Evolutionary conservation across 1,140 invertebrate species (phyloP), one percentile per base, ranked within the genome.

Genomic region (Bombus pascuorum): DNA sequence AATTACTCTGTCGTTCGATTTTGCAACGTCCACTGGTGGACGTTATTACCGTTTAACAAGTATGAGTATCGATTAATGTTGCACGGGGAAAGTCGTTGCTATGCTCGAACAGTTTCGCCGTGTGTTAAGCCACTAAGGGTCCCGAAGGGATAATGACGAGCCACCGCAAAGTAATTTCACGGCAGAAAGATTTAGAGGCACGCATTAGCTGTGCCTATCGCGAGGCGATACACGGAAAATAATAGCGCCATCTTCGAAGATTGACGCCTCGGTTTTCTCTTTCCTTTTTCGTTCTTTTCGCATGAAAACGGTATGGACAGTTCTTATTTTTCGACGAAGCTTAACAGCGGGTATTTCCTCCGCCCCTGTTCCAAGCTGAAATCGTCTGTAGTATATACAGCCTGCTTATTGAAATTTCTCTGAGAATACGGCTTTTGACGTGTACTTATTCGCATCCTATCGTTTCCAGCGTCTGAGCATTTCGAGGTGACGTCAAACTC

Each of bases 81-180:
- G 65, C 76, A 22, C 15, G 3, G 13, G 32, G 37, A 25, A n/a
- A 62, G 34, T 37, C 65, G 39, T 39, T 34, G 34, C 34, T 10
- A 28, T n/a, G 28, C 39, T 37, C 65, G 32, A 34, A 9, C 65
- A n/a, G 65, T 47, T 68, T 68, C 32, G 13, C 42, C 42, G 65
- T 70, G 65, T n/a, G 32, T 25, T 9, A 47, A 68, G 59, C 53
- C 28, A 44, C 10, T 53, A 44, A 88, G 62, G 44, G 65, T 65
- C 18, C 18, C 12, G 70, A 53, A 73, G 47, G 72, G 68, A 76
- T 89, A 89, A 89, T 82, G 83, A 86, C 83, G 83, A 82, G 74
- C 66, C 83, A 85, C 83, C 73, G 74, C 83, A 78, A n/a, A 83
- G 88, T 89, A 89, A 89, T 89, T 89, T 89, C 78, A 89, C 68